Conservation (phyloP, 2,888 invertebrate genomes). For the Venusia cambrica region DNA sequence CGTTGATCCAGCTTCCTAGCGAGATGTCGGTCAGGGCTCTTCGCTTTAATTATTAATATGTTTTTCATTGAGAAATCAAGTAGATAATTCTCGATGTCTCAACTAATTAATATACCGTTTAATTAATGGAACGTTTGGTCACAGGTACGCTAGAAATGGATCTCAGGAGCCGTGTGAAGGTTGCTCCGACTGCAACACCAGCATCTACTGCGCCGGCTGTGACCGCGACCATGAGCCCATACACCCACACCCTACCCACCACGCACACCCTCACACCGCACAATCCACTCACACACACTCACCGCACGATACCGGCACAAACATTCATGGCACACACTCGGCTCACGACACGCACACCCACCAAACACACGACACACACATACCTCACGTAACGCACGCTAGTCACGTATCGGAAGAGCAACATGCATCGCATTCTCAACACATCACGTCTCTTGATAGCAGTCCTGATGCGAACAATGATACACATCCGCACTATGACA, state of each 20-base stretch:
- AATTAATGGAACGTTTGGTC: background rate
- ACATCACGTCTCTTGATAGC: too few species aligned
- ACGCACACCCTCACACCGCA: slow-evolving; percentile 1
- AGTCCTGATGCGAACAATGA: too few species aligned
- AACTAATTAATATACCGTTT: too few species aligned
- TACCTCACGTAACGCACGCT: slow-evolving; percentile 4
- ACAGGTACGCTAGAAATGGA: slow-evolving; percentile 17
- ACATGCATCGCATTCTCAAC: slow-evolving; percentile 2
- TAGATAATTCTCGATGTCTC: too few species aligned
- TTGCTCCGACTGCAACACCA: slow-evolving; percentile 10
- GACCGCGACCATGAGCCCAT: slow-evolving; percentile 8
- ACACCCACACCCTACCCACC: slow-evolving; percentile 5
- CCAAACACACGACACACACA: slow-evolving; percentile 1
- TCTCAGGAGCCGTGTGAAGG: slow-evolving; percentile 30
- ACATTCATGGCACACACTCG: slow-evolving; percentile 2
- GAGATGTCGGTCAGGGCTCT: too few species aligned
- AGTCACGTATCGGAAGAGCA: slow-evolving; percentile 6
- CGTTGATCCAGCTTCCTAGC: too few species aligned
- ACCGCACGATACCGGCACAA: slow-evolving; percentile 1
- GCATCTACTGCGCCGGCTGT: slow-evolving; percentile 17
- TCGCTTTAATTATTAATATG: too few species aligned
- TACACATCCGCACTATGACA: too few species aligned
- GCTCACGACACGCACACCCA: background rate
- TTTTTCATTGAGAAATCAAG: too few species aligned
- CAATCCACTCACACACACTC: slow-evolving; percentile 1